A percentile compares a stretch with the other conserved stretches of the same genome.
phyloP scores from a whole-genome alignment of 2,113 vertebrate genomes.

The Neodon shergylaensis region DNA sequence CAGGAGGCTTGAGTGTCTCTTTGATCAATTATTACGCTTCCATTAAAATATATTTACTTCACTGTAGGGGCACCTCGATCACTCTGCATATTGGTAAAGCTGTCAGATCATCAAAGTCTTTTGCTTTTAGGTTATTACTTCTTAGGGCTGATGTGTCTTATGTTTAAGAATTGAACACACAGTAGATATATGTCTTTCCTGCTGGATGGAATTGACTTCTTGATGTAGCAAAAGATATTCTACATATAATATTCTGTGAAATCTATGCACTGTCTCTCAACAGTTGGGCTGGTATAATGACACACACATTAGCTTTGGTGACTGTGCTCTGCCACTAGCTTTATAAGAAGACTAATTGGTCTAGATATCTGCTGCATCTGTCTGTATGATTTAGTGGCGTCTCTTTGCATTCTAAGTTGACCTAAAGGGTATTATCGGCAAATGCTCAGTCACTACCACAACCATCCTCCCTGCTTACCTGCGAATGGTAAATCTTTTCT shows the following conservation, averaged over 20 bases:
- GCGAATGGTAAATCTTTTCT: neutral
- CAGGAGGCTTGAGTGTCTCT: conserved; percentile 59
- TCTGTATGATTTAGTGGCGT: neutral
- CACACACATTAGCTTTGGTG: neutral
- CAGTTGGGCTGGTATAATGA: neutral
- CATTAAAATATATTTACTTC: conserved; percentile 81
- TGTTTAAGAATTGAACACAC: conserved; percentile 56
- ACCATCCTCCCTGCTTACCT: neutral
- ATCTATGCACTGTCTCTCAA: neutral
- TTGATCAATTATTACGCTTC: conserved; percentile 77
- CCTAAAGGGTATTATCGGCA: neutral
- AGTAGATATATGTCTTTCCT: conserved; percentile 20
- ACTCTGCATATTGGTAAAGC: conserved; percentile 40
- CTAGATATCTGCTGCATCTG: neutral
- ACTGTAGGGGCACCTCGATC: conserved; percentile 72
- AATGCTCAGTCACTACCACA: neutral
- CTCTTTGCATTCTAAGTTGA: conserved; percentile 2
- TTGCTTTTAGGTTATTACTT: conserved; percentile 70
- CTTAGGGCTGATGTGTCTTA: conserved; percentile 16
- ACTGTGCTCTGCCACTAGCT: neutral
- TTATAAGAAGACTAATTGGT: neutral
- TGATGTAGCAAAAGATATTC: neutral
- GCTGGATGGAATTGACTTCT: neutral
- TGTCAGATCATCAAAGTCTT: conserved; percentile 63
- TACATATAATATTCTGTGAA: conserved; percentile 51